Evolutionary conservation across 2,888 invertebrate species (phyloP).

Genomic region (Lasioglossum vierecki): DNA sequence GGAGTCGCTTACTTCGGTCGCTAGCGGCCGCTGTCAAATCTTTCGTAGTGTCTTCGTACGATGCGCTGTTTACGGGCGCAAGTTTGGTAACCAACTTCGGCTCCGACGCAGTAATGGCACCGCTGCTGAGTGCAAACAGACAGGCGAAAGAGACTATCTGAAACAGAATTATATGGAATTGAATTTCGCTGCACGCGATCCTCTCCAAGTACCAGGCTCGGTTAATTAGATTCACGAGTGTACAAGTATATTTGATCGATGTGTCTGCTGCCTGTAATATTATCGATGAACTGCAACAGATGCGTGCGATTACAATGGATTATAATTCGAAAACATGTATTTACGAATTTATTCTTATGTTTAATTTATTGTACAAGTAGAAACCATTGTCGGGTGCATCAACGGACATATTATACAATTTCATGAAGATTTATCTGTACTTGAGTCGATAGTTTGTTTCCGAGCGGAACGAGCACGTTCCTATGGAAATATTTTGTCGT

Average conservation of each 20-base stretch:
- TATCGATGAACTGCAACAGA: too few species aligned
- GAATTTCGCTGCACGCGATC: neutral
- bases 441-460: neutral
- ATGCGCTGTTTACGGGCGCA: constrained; percentile 38
- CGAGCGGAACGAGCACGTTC: neutral
- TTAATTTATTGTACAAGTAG: neutral
- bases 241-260: neutral
- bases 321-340: neutral
- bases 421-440: neutral
- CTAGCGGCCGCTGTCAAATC: constrained; percentile 75
- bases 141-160: constrained; percentile 64
- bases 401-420: neutral
- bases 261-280: too few species aligned
- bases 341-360: neutral
- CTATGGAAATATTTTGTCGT: neutral
- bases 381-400: neutral
- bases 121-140: constrained; percentile 64
- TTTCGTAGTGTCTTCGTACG: constrained; percentile 58
- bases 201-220: neutral
- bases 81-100: constrained; percentile 61
- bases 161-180: constrained; percentile 17
- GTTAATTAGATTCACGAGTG: neutral
- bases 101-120: constrained; percentile 65
- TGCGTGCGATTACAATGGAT: neutral
- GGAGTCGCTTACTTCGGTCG: constrained; percentile 74